These are phyloP conservation scores for Cavia aperea DNA, from an alignment of 2,113 vertebrate species.

Conservation along the genomic window DNA sequence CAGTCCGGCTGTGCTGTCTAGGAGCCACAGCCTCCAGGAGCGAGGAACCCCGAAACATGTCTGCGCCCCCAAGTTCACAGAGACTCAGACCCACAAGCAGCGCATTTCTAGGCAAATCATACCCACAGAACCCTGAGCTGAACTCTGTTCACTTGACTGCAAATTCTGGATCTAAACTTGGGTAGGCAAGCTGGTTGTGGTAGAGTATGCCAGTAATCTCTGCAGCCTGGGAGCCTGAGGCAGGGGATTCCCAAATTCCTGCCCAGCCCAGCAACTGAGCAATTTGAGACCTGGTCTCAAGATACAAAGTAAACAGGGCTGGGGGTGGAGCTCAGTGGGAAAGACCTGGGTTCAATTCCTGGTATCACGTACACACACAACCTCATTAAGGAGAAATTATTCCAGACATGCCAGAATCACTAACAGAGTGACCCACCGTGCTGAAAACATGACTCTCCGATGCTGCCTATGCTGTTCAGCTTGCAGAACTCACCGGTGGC, in stretches of 20 bases:
- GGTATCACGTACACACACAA: not conserved
- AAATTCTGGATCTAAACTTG: not conserved
- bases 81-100: not conserved
- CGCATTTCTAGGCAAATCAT: not conserved
- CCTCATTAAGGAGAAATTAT: not conserved
- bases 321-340: not conserved
- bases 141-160: not conserved
- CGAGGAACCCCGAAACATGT: not conserved
- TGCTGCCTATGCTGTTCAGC: not conserved
- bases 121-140: not conserved
- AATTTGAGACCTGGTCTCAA: not conserved
- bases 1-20: not conserved
- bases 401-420: not conserved
- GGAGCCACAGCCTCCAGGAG: not conserved
- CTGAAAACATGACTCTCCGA: conserved; percentile 38
- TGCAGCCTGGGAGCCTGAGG: not conserved
- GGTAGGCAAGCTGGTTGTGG: not conserved
- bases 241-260: not conserved
- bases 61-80: not conserved
- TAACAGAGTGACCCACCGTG: not conserved
- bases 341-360: not conserved
- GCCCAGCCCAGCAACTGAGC: not conserved
- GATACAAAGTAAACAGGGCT: not conserved
- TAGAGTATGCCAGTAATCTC: not conserved
- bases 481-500: not conserved